Base-by-base conservation (phyloP, 2,113 vertebrate genomes). In the Ciconia stormi region DNA sequence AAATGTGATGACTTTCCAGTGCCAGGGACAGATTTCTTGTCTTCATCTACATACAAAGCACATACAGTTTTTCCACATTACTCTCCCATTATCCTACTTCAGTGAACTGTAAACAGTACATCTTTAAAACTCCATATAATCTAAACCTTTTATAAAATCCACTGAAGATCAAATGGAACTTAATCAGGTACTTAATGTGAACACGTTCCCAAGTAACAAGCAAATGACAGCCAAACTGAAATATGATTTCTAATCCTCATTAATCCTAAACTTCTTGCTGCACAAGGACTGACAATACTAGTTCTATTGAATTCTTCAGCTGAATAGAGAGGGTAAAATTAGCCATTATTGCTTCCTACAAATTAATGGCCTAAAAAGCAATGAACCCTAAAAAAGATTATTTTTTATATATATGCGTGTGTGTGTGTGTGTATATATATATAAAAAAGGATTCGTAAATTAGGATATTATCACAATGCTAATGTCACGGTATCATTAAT, bases 231-330 rank as follows among this genome's bases (percentile, higher is more conserved):
- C 65, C 38, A 82, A 93, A 76, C 10, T 84, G 52, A 94, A 91
- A 95, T 82, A 93, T 30, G 21, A 87, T 78, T 93, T 79, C 87
- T 94, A 96, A 95, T 91, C 90, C 73, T 85, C 66, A 76, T 87
- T 94, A 93, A 93, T 94, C 81, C 87, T 72, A 63, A 93, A 87
- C 4, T 52, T 62, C 78, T 87, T 72, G 70, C 36, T 79, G 52
- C 70, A 59, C 78, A 90, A 89, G 65, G 66, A 63, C 65, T 63
- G 29, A 66, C 62, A 93, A 76, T 50, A 81, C 30, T 63, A 82
- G 32, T 65, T 78, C 46, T 72, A 65, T 67, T 87, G 70, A 91
- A 92, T 71, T 77, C 74, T 80, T 90, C 66, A 88, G 89, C 58
- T 53, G 52, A 92, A n/a, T 4, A 78, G 29, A 86, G 55, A 89